Percentiles rank a stretch among this genome's conserved stretches.
Conservation (phyloP, 1,140 invertebrate genomes). For the Diorhabda carinulata region DNA sequence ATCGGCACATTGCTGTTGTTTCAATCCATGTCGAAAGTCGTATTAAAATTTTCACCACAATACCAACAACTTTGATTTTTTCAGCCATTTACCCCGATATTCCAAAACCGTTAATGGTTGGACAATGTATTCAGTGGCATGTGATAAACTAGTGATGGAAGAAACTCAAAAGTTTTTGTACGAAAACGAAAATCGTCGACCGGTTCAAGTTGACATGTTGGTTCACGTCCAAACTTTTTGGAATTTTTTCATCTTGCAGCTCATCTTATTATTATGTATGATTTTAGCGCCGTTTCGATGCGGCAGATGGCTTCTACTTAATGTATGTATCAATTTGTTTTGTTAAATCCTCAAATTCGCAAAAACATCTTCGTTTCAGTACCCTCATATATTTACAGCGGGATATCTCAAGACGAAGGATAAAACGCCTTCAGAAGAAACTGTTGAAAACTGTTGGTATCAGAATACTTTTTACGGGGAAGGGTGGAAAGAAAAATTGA, state of each 20-base stretch:
- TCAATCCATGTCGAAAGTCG: no score
- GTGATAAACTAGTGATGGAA: conserved; percentile 74
- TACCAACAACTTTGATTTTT: conserved; percentile 25
- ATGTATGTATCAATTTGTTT: not conserved
- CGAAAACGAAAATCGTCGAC: conserved; percentile 63
- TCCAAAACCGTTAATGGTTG: conserved; percentile 60
- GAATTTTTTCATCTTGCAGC: no score
- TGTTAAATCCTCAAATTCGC: no score
- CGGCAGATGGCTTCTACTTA: not conserved
- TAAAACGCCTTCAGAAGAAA: conserved; percentile 62
- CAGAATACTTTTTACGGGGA: conserved; percentile 65
- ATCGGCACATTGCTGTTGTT: no score
- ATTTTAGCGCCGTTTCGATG: not conserved
- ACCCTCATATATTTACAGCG: conserved; percentile 65
- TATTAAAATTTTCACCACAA: no score
- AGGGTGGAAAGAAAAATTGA: conserved; percentile 72
- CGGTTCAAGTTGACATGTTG: conserved; percentile 63
- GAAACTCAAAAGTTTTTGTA: conserved; percentile 73
- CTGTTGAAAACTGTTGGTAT: conserved; percentile 60
- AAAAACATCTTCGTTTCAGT: conserved; percentile 17
- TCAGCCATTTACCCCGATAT: conserved; percentile 60
- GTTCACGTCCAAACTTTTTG: not conserved
- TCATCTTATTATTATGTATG: not conserved
- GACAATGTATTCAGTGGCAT: conserved; percentile 72
- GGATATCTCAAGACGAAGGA: conserved; percentile 60